A percentile compares a stretch with the other conserved stretches of the same genome.
These are phyloP conservation scores for Amblyopsis rosae DNA, from an alignment of 2,113 vertebrate genomes.

Conservation along the genomic window DNA sequence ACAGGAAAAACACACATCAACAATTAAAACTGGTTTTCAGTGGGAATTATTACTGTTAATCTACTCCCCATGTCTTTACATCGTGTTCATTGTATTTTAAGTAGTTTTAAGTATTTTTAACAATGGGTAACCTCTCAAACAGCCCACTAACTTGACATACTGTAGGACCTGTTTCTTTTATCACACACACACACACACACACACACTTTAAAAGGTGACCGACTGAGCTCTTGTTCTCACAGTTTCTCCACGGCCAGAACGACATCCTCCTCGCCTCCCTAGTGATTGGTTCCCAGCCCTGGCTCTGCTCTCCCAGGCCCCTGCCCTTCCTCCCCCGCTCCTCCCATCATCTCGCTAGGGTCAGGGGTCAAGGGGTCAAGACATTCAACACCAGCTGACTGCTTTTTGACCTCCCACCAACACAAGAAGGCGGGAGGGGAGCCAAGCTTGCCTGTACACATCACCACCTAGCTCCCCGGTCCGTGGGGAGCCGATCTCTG, in stretches of 20 bases:
- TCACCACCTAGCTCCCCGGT: constrained; percentile 34
- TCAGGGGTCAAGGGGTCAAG: constrained; percentile 44
- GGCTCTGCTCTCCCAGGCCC: constrained; percentile 56
- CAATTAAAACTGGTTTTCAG: too few relatives aligned
- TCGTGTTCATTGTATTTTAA: too few relatives aligned
- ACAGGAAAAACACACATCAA: too few relatives aligned
- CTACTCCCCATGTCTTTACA: too few relatives aligned
- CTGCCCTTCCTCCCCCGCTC: constrained; percentile 16
- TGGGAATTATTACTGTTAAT: too few relatives aligned
- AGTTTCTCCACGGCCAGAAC: constrained; percentile 90
- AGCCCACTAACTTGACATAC: too few relatives aligned
- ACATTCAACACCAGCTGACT: constrained; percentile 57
- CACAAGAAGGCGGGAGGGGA: neutral
- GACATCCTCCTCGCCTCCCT: constrained; percentile 80
- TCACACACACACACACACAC: neutral
- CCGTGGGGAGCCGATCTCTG: constrained; percentile 28
- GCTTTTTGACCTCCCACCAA: constrained; percentile 33
- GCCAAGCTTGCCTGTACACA: constrained; percentile 39
- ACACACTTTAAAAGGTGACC: neutral
- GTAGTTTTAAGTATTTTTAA: too few relatives aligned
- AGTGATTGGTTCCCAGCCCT: constrained; percentile 68
- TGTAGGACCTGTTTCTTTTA: too few relatives aligned
- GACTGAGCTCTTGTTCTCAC: constrained; percentile 25
- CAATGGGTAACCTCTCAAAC: too few relatives aligned
- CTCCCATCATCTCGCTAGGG: constrained; percentile 39